Evolutionary conservation across 2,888 invertebrate species (phyloP), one percentile per base, ranked within the genome.

Genomic region (Venustoraphidia nigricollis): DNA sequence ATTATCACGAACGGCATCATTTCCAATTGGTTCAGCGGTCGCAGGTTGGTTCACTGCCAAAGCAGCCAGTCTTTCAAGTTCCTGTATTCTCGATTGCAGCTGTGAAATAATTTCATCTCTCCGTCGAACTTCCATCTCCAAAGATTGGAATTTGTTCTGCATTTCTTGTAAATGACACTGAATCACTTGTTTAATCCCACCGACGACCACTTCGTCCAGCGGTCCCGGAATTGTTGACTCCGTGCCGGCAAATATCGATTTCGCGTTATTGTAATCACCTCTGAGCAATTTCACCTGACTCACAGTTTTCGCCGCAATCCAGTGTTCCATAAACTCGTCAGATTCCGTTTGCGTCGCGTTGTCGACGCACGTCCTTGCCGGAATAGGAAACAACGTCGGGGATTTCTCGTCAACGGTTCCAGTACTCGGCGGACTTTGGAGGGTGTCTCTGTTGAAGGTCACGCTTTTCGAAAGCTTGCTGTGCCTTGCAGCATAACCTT

Each of bases 391-490:
- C 10, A 49, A 17, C 10, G 34, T 44, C n/a, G 46, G 37, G 11
- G 46, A 27, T 34, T 41, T 44, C 47, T 53, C 42, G 52, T 53
- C 53, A 57, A 55, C 59, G 62, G 54, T 27, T 6, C 60, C 70
- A 61, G 75, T 76, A 52, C 67, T 62, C 52, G 87, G 86, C 52
- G 89, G 87, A 59, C 88, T 88, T 56, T 83, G 83, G 62, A 89
- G 71, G 47, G 88, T 88, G 64, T 87, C 84, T 52, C 83, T 71
- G 67, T 90, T 86, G 70, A 89, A 90, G 52, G 89, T 89, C 53
- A 90, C 89, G 67, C 89, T 88, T 72, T 90, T 91, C 46, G 86
- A 76, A 64, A 90, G 79, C 66, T 90, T 90, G 53, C 85, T 84
- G 68, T 89, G 89, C 61, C 90, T 74, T 46, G 87, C 89, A 50